phyloP scores from a whole-genome alignment of 2,888 invertebrate genomes.

The Caenorhabditis sp. region DNA sequence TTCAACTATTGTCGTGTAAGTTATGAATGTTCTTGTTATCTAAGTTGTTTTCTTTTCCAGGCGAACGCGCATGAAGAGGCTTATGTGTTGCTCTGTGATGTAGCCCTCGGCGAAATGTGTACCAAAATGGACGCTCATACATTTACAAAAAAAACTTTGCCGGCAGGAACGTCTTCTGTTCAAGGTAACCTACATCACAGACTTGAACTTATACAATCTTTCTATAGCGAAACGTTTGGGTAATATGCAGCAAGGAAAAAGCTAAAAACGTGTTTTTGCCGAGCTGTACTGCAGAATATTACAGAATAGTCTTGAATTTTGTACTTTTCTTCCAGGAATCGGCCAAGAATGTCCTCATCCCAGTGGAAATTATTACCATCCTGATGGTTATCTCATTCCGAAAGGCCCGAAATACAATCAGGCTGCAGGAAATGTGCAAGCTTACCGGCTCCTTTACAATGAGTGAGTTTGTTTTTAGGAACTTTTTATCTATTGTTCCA shows the following conservation, averaged over 20 bases:
- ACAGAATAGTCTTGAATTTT: no score
- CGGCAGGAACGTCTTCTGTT: slow-evolving; percentile 87
- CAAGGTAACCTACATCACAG: no score
- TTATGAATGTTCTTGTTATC: no score
- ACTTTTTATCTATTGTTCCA: neutral
- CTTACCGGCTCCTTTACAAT: slow-evolving; percentile 75
- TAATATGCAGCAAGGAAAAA: no score
- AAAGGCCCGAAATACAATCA: slow-evolving; percentile 66
- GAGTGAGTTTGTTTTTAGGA: slow-evolving; percentile 70
- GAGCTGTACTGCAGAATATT: no score
- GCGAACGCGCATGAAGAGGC: slow-evolving; percentile 87
- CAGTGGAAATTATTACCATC: slow-evolving; percentile 85
- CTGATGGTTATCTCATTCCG: slow-evolving; percentile 86
- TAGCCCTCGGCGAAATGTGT: slow-evolving; percentile 93
- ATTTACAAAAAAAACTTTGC: slow-evolving; percentile 16
- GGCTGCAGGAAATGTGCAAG: slow-evolving; percentile 12
- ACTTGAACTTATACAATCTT: no score
- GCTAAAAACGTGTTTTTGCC: no score
- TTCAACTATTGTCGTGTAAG: slow-evolving; percentile 77
- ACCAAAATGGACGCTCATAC: slow-evolving; percentile 19
- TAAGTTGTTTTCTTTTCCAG: slow-evolving; percentile 22
- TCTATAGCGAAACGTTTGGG: no score
- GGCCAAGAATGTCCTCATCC: slow-evolving; percentile 91
- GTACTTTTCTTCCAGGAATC: slow-evolving; percentile 84
- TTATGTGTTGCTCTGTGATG: slow-evolving; percentile 92